Base-by-base conservation (phyloP, 2,888 invertebrate species). In the Cataglyphis cursor region DNA sequence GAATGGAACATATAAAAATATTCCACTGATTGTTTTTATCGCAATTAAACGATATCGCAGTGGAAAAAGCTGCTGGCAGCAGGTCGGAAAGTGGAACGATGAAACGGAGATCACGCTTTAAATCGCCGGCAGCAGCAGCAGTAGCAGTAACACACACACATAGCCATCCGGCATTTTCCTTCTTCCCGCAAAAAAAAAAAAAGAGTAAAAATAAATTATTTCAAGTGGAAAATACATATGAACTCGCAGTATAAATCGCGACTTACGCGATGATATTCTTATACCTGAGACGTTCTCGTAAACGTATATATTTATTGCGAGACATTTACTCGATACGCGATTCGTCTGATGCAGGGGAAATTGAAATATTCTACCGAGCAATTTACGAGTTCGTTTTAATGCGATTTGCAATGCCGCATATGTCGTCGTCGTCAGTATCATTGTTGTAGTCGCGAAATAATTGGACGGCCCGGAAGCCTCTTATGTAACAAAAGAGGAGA, bases 391-490 rank as follows among this genome's bases (percentile, higher is more conserved):
- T 31, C 15, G 24, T 59, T 80, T 51, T 80, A 80, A 80, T 78
- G 44, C 72, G 72, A 78, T 78, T 78, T 61, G 35, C 31, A n/a
- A 21, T 12, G 31, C 21, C 21, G 35, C 44, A 41, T 59, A n/a
- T 31, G 38, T 66, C n/a, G 21, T 76, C 38, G 24, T 76, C 24
- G 54, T 15, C 38, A 12, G 24, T 44, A 51, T 48, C 48, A 9
- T 38, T 28, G 62, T 66, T 31, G 48, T 31, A 31, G 65, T 82
- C 70, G 62, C 62, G 76, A 70, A 89, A 84, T 87, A 87, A 85
- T 85, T 89, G 87, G 66, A 85, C 81, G 59, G 41, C 66, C 61
- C 44, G 82, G n/a, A 74, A 88, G 89, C 83, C 64, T 21, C 73
- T 81, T 70, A 59, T 51, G 84, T 54, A 81, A 83, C 82, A 84